Percentiles rank a stretch among this genome's conserved stretches.
These are phyloP conservation scores for Sprattus sprattus DNA, from an alignment of 2,113 vertebrate genomes.

Conservation along the genomic window DNA sequence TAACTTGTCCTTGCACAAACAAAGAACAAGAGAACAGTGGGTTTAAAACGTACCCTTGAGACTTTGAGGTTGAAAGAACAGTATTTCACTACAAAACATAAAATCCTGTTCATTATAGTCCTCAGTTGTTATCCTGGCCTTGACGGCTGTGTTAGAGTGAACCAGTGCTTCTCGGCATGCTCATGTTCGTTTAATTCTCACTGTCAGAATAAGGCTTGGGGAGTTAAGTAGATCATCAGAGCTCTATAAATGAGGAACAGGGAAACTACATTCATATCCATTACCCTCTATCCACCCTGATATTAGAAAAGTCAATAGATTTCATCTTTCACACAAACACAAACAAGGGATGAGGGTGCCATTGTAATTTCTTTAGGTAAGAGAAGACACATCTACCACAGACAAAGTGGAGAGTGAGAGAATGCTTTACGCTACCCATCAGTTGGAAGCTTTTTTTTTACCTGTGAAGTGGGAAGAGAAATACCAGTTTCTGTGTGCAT, in stretches of 20 bases:
- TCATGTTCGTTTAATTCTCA: not conserved
- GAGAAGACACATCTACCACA: conserved; percentile 6
- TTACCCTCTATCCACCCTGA: not conserved
- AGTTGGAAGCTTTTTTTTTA: conserved; percentile 25
- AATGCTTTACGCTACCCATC: conserved; percentile 23
- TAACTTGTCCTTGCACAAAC: not conserved
- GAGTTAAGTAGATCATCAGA: not conserved
- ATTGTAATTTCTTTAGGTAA: not conserved
- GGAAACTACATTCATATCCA: too few relatives aligned
- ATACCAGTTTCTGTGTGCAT: conserved; percentile 24
- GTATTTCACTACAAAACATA: not conserved
- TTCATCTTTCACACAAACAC: not conserved
- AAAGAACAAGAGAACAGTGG: not conserved
- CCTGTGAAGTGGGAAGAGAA: conserved; percentile 23
- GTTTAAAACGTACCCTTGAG: not conserved
- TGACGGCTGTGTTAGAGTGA: not conserved
- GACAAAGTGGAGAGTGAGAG: not conserved
- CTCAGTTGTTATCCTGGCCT: not conserved
- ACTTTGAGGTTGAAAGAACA: not conserved
- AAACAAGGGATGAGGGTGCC: not conserved
- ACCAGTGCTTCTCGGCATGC: not conserved
- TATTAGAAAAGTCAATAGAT: not conserved
- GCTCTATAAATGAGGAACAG: too few relatives aligned
- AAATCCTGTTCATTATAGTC: not conserved
- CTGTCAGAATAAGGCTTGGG: not conserved